phyloP scores from a whole-genome alignment of 2,888 invertebrate genomes.

The Microctonus aethiopoides region DNA sequence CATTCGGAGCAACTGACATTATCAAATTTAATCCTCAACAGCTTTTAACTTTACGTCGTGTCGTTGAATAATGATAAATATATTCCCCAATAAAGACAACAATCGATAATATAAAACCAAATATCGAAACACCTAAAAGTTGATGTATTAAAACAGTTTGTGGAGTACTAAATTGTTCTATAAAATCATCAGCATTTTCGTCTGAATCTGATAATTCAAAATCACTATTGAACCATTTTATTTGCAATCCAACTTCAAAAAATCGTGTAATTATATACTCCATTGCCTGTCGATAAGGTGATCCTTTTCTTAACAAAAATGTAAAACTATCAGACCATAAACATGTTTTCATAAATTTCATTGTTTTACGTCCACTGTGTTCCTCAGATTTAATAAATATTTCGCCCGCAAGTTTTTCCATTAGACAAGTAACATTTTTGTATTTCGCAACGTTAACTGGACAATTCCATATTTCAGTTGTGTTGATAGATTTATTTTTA shows the following conservation, averaged over 20 bases:
- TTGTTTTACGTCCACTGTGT: not conserved
- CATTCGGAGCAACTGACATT: not conserved
- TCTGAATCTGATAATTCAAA: not conserved
- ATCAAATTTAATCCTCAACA: not conserved
- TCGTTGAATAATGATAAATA: not conserved
- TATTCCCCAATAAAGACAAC: slow-evolving; percentile 23
- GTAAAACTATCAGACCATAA: slow-evolving; percentile 31
- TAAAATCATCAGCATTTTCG: not conserved
- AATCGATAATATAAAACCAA: slow-evolving; percentile 15
- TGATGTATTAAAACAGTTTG: slow-evolving; percentile 1
- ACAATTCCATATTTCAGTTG: slow-evolving; percentile 10
- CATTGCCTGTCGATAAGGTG: slow-evolving; percentile 26
- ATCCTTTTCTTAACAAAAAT: slow-evolving; percentile 28
- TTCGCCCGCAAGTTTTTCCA: slow-evolving; percentile 23
- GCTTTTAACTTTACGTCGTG: not conserved
- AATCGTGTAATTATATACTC: not conserved
- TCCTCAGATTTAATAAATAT: not conserved
- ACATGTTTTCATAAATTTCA: slow-evolving; percentile 26
- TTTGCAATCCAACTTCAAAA: slow-evolving; percentile 15
- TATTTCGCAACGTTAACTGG: slow-evolving; percentile 1
- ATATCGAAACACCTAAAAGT: slow-evolving; percentile 5
- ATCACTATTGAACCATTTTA: slow-evolving; percentile 19
- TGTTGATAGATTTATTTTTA: slow-evolving; percentile 13
- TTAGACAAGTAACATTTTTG: slow-evolving; percentile 32
- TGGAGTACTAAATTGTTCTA: slow-evolving; percentile 2